Percentiles rank a stretch among this genome's conserved stretches.
Evolutionary conservation across 2,888 invertebrate genomes (phyloP).

Genomic region (Dynastes grantii): DNA sequence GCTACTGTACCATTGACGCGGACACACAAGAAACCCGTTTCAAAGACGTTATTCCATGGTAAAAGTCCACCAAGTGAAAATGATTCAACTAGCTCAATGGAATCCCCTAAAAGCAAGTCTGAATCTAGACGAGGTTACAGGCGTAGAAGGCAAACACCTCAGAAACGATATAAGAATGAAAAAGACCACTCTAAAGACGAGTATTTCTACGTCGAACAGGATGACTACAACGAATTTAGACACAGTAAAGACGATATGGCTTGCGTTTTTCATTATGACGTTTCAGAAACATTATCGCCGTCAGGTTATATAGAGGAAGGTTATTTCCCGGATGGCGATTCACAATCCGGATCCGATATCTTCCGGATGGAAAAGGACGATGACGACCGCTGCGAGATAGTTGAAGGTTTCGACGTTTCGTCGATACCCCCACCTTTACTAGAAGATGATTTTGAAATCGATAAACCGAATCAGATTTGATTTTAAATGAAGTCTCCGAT

Average conservation of each 20-base stretch:
- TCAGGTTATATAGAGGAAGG: slow-evolving; percentile 72
- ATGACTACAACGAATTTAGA: slow-evolving; percentile 67
- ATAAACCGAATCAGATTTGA: slow-evolving; percentile 67
- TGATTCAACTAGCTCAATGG: slow-evolving; percentile 82
- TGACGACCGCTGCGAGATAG: slow-evolving; percentile 77
- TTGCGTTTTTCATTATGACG: slow-evolving; percentile 65
- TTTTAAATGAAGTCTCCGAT: slow-evolving; percentile 62
- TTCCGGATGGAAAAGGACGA: slow-evolving; percentile 70
- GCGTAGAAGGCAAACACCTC: slow-evolving; percentile 77
- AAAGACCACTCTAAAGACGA: slow-evolving; percentile 69
- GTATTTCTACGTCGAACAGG: slow-evolving; percentile 66
- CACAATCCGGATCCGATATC: slow-evolving; percentile 72
- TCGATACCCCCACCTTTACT: slow-evolving; percentile 85
- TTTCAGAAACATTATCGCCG: slow-evolving; percentile 39
- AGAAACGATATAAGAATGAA: slow-evolving; percentile 74
- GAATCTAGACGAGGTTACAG: slow-evolving; percentile 77
- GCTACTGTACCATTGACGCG: slow-evolving; percentile 69
- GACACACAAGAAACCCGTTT: slow-evolving; percentile 71
- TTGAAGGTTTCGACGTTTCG: slow-evolving; percentile 84
- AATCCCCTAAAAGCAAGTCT: slow-evolving; percentile 76
- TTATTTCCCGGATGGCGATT: slow-evolving; percentile 77
- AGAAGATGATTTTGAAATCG: slow-evolving; percentile 81
- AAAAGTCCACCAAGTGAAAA: slow-evolving; percentile 84
- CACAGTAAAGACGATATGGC: slow-evolving; percentile 67
- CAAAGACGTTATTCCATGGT: slow-evolving; percentile 75